Percentiles rank a stretch among this genome's conserved stretches.
These are phyloP conservation scores for Carettochelys insculpta DNA, from an alignment of 2,113 vertebrate species.

Conservation along the genomic window DNA sequence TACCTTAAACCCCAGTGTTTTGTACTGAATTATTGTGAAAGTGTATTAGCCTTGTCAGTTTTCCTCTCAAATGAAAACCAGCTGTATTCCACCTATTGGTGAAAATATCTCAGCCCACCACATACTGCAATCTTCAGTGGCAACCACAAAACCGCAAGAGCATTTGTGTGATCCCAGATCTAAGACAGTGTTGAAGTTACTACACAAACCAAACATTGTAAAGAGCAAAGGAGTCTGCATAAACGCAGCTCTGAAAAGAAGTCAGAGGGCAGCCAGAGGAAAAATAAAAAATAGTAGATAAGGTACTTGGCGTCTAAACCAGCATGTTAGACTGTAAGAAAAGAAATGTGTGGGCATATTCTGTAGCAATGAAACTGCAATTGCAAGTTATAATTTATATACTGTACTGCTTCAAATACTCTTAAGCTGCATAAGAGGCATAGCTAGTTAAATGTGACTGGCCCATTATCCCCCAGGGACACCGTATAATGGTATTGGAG, in stretches of 20 bases:
- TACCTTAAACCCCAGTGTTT: conserved; percentile 44
- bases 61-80: conserved; percentile 79
- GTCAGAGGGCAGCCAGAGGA: conserved; percentile 57
- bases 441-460: conserved; percentile 62
- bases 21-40: conserved; percentile 68
- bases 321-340: background rate
- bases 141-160: conserved; percentile 81
- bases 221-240: conserved; percentile 76
- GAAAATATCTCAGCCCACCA: conserved; percentile 77
- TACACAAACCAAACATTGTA: conserved; percentile 87
- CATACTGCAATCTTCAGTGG: conserved; percentile 77
- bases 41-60: conserved; percentile 64
- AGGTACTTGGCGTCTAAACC: conserved; percentile 47
- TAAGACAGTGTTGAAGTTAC: conserved; percentile 83
- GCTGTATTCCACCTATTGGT: conserved; percentile 80
- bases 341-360: conserved; percentile 40
- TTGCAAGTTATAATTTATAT: conserved; percentile 63
- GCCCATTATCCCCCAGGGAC: conserved; percentile 59
- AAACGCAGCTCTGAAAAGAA: conserved; percentile 75
- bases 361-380: conserved; percentile 53
- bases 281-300: conserved; percentile 42
- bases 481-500: conserved; percentile 52
- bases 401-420: conserved; percentile 59
- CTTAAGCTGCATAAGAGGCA: conserved; percentile 64
- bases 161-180: conserved; percentile 84